Evolutionary conservation across 2,888 invertebrate genomes (phyloP), one percentile per base, ranked within the genome.

Genomic region (Ichneumon xanthorius): DNA sequence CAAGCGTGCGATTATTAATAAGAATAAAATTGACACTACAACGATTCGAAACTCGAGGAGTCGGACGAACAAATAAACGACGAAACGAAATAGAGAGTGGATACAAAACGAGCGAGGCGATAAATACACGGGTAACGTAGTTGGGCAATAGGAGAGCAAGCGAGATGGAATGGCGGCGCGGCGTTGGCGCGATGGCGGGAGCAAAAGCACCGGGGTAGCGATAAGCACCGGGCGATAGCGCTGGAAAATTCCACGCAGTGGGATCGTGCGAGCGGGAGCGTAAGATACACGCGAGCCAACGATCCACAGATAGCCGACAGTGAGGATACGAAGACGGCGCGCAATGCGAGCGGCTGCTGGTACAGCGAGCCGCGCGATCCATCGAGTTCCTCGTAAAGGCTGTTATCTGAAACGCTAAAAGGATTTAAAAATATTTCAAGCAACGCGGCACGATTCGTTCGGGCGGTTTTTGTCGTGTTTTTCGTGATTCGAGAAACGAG

Each of bases 241-340:
- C 73, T 88, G 89, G 89, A 89, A 89, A 88, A 84, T 89, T 89
- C 88, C 89, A 88, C 83, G 86, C 76, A 40, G 63, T 45, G 19
- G n/a, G 67, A 79, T 76, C 80, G 83, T 80, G 76, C 72, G 81
- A 71, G 63, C 68, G 80, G 81, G 63, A 71, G 71, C 67, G 58
- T 22, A 22, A 55, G 61, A 63, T 9, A 26, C 58, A 58, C 58
- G 22, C 22, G 14, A 58, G 58, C 58, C 58, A 26, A 58, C 61
- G 61, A 63, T 63, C n/a, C 33, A 14, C 61, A 33, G 61, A 63
- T 30, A 63, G 4, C 14, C 5, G 30, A 63, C 26, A 14, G 61
- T 30, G 61, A 16, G 61, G 26, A 16, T 16, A n/a, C n/a, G 30
- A 19, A 14, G 30, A 63, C 16, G 33, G 11, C 11, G 22, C 22